Evolutionary conservation across 2,113 vertebrate genomes (phyloP), one percentile per base, ranked within the genome.

Genomic region (Vulpes ferrilata): DNA sequence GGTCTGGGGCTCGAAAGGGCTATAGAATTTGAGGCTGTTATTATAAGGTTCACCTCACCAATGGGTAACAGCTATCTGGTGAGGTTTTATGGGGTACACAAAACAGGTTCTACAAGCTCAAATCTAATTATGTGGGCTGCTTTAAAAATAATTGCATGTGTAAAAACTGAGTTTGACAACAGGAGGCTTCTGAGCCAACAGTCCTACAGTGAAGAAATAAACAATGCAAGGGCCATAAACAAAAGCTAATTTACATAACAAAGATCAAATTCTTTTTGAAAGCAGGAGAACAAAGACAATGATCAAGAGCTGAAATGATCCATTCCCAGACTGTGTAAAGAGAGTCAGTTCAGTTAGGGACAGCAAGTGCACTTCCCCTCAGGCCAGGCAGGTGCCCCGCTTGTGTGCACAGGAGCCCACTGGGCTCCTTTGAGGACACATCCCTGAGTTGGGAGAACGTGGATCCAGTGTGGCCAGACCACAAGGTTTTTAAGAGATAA

Each of bases 381-480:
- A 25, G 51, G 11, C 20, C 48, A 67, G 78, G 53, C 25, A 48
- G 78, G 43, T 53, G 22, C 20, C 32, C 20, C 19, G 22, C 6
- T 2, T 2, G 10, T 32, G 25, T 10, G 8, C 30, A 7, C 19
- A 10, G 17, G 17, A 38, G 9, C 15, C 0, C 22, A 5, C 0
- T 0, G 19, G 5, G 11, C 3, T 23, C 65, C 32, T 55, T 74
- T 3, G 17, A 13, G n/a, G 17, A 13, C 5, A 30, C 10, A 0
- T 2, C 32, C 0, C 2, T 35, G 19, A 12, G 1, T 0, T 0
- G 25, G 22, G 57, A 76, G 27, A 73, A 65, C 6, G 11, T 43
- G 32, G 53, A 11, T 1, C 30, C 86, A 23, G n/a, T 11, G 4
- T 5, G 38, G 48, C 51, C 20, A 35, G n/a, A 62, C 4, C 17